Percentiles rank a stretch among this genome's conserved stretches.
Conservation (phyloP, 2,113 vertebrate genomes). For the Oncorhynchus clarkii region DNA sequence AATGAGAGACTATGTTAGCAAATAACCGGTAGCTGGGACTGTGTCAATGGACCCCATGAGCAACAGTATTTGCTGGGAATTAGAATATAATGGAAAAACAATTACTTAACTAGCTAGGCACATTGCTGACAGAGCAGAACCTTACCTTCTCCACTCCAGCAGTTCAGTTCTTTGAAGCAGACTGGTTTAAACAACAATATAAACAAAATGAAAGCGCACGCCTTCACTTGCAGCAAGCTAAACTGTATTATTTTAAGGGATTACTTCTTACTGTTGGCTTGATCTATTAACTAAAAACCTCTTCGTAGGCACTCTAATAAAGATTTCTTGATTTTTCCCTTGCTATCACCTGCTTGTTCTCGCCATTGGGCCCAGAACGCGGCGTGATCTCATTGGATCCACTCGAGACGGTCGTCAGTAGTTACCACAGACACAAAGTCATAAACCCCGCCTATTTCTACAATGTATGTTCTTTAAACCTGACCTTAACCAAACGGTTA, state of each 20-base stretch:
- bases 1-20: too few species aligned
- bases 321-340: conserved; percentile 41
- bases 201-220: conserved; percentile 14
- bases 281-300: neutral
- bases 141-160: neutral
- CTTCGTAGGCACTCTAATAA: conserved; percentile 24
- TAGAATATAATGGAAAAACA: too few species aligned
- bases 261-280: neutral
- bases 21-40: too few species aligned
- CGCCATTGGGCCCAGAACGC: conserved; percentile 79
- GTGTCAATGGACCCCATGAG: too few species aligned
- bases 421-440: too few species aligned
- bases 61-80: too few species aligned
- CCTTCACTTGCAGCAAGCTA: neutral
- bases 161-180: neutral
- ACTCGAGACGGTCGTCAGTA: conserved; percentile 28
- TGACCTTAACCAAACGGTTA: too few species aligned
- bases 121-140: too few species aligned
- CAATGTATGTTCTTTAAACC: too few species aligned
- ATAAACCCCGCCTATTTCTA: too few species aligned
- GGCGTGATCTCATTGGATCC: conserved; percentile 87
- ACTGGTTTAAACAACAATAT: neutral
- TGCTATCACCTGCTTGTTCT: conserved; percentile 66
- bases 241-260: neutral
- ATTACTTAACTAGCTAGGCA: too few species aligned